Percentiles rank a stretch among this genome's conserved stretches.
Conservation (phyloP, 2,888 invertebrate species). For the Holacanthella duospinosa region DNA sequence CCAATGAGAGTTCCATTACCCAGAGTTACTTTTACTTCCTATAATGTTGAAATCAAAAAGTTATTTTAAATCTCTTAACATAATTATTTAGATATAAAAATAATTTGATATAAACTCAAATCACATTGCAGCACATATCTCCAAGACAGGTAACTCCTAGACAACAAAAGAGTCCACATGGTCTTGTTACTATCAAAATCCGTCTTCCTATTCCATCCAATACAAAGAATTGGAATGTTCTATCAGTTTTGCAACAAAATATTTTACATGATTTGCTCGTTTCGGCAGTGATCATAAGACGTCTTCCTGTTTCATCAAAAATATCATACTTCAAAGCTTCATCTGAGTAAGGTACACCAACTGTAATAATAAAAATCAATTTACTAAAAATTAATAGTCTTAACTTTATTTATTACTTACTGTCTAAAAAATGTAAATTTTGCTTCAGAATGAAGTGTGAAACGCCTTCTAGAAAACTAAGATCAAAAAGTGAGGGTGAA, state of each 20-base stretch:
- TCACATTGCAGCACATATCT: slow-evolving; percentile 7
- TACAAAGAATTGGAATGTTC: not conserved
- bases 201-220: not conserved
- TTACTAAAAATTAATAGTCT: too few species aligned
- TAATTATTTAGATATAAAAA: too few species aligned
- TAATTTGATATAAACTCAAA: too few species aligned
- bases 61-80: not conserved
- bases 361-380: too few species aligned
- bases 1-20: not conserved
- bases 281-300: not conserved
- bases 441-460: too few species aligned
- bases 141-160: not conserved
- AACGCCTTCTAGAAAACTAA: too few species aligned
- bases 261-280: not conserved
- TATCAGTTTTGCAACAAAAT: not conserved
- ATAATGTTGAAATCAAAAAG: not conserved
- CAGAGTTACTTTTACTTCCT: not conserved
- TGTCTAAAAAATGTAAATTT: too few species aligned
- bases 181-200: not conserved
- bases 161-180: not conserved
- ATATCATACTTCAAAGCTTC: slow-evolving; percentile 4
- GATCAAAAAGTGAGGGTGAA: too few species aligned
- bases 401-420: too few species aligned
- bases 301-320: not conserved
- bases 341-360: not conserved